Evolutionary conservation across 2,113 vertebrate species (phyloP).

Genomic region (Syngnathoides biaculeatus): DNA sequence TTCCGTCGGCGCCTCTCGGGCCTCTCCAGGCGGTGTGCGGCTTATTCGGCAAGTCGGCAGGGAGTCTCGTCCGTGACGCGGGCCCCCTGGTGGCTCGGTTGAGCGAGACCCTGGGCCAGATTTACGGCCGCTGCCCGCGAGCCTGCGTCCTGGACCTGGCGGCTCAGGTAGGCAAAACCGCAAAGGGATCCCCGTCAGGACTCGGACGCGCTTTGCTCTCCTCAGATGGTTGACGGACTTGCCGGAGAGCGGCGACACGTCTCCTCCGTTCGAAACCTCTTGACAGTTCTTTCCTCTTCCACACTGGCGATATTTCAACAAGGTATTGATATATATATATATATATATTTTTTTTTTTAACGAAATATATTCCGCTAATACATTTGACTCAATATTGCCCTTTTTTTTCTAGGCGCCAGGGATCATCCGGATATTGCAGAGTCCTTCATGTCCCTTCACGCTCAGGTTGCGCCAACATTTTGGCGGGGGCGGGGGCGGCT

Average conservation of each 20-base stretch:
- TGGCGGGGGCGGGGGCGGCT: too few species aligned
- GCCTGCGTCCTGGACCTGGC: slow-evolving; percentile 90
- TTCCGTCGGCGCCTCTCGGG: background rate
- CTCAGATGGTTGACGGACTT: slow-evolving; percentile 93
- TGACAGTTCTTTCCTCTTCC: slow-evolving; percentile 84
- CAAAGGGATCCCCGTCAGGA: background rate
- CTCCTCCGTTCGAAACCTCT: slow-evolving; percentile 80
- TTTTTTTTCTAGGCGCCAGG: slow-evolving; percentile 82
- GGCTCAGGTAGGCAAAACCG: slow-evolving; percentile 77
- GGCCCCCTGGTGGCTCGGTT: slow-evolving; percentile 92
- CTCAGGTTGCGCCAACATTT: slow-evolving; percentile 83
- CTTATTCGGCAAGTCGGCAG: slow-evolving; percentile 93
- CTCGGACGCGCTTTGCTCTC: background rate
- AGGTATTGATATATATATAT: too few species aligned
- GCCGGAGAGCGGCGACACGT: slow-evolving; percentile 84
- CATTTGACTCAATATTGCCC: slow-evolving; percentile 30
- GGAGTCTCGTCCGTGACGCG: slow-evolving; percentile 89
- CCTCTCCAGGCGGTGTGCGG: slow-evolving; percentile 84
- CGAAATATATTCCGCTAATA: too few species aligned
- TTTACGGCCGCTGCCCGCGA: slow-evolving; percentile 91
- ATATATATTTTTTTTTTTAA: slow-evolving; percentile 32
- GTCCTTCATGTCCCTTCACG: slow-evolving; percentile 98
- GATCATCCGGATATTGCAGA: slow-evolving; percentile 98
- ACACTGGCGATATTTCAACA: slow-evolving; percentile 90
- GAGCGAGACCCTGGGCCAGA: slow-evolving; percentile 92